Conservation (phyloP, 2,113 vertebrate species). For the Gnathonemus longibarbis region DNA sequence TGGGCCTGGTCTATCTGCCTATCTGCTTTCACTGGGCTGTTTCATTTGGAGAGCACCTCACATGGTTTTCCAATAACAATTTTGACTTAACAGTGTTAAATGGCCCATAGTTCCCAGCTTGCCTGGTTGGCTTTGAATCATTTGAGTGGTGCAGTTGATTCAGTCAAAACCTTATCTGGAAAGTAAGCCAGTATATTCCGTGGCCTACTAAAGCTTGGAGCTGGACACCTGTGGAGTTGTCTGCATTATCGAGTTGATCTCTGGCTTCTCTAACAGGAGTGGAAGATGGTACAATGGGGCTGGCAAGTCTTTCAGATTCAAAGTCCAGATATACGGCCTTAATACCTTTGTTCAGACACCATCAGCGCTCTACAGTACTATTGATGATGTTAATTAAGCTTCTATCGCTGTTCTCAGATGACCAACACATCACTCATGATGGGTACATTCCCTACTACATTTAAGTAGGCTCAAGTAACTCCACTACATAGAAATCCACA, state of each 20-base stretch:
- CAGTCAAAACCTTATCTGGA: neutral
- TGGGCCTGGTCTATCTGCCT: neutral
- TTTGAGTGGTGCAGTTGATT: neutral
- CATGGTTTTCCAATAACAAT: neutral
- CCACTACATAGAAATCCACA: neutral
- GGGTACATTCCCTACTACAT: neutral
- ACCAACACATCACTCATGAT: neutral
- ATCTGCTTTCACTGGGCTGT: neutral
- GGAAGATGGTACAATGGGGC: neutral
- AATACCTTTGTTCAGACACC: neutral
- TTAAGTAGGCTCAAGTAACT: neutral
- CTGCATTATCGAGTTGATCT: neutral
- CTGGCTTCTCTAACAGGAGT: neutral
- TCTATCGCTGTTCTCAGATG: neutral
- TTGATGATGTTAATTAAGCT: neutral
- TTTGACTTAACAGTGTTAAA: neutral
- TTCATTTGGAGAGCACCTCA: neutral
- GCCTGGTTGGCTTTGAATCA: neutral
- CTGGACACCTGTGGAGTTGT: neutral
- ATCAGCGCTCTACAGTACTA: neutral
- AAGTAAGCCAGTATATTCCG: neutral
- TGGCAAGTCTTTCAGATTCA: neutral
- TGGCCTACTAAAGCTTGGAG: neutral
- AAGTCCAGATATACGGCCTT: neutral
- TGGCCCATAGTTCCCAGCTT: neutral